phyloP scores from a whole-genome alignment of 2,113 vertebrate genomes.

The Hoplias malabaricus region DNA sequence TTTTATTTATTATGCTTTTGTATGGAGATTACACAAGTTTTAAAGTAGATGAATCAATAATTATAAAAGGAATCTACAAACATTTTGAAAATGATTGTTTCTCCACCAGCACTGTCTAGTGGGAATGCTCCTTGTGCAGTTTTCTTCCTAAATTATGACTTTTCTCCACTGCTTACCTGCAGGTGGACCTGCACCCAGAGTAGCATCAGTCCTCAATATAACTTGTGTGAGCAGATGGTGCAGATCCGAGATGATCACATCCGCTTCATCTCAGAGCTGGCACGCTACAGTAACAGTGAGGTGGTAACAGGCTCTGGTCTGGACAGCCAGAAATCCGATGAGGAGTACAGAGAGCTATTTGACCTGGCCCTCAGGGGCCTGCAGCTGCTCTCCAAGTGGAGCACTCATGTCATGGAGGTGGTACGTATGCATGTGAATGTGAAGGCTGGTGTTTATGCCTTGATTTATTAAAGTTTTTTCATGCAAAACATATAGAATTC shows the following conservation, averaged over 20 bases:
- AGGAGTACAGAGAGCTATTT: slow-evolving; percentile 95
- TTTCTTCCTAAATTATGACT: too few relatives aligned
- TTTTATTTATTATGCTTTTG: too few relatives aligned
- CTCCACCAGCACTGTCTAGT: too few relatives aligned
- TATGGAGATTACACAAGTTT: too few relatives aligned
- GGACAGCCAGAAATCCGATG: slow-evolving; percentile 98
- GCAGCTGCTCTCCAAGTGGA: slow-evolving; percentile 98
- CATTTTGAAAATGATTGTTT: too few relatives aligned
- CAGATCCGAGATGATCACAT: slow-evolving; percentile 99
- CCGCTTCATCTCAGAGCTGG: slow-evolving; percentile 97
- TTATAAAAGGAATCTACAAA: too few relatives aligned
- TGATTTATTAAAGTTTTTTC: too few relatives aligned
- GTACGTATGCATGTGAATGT: slow-evolving; percentile 71
- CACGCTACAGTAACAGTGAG: slow-evolving; percentile 99
- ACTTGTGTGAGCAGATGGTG: slow-evolving; percentile 99
- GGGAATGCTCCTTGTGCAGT: too few relatives aligned
- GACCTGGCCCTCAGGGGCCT: slow-evolving; percentile 92
- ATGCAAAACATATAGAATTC: background rate
- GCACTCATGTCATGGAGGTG: slow-evolving; percentile 99
- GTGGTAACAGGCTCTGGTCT: slow-evolving; percentile 97
- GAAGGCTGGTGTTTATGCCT: background rate
- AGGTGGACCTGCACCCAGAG: slow-evolving; percentile 99
- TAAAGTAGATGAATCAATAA: too few relatives aligned
- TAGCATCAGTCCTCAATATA: slow-evolving; percentile 98
- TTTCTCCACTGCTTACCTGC: slow-evolving; percentile 44